phyloP scores from a whole-genome alignment of 1,140 invertebrate species.

The Sipha flava region DNA sequence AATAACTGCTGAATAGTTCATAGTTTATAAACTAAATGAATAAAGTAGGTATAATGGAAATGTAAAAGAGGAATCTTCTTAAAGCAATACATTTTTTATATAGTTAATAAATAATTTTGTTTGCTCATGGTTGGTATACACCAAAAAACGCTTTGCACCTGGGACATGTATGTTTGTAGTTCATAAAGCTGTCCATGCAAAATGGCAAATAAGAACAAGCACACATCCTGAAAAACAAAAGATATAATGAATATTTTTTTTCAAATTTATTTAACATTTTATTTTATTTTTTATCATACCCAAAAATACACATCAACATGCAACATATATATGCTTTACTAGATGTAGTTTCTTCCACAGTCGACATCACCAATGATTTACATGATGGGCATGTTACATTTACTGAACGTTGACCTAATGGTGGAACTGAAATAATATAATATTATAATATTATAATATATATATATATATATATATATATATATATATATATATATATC shows the following conservation, averaged over 20 bases:
- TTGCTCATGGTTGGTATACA: slow-evolving; percentile 47
- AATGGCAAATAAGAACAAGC: slow-evolving; percentile 57
- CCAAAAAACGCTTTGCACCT: slow-evolving; percentile 56
- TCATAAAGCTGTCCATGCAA: slow-evolving; percentile 55
- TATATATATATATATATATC: no score
- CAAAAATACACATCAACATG: slow-evolving; percentile 24
- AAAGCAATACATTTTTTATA: no score
- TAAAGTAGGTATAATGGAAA: no score
- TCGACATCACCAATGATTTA: background rate
- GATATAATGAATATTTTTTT: background rate
- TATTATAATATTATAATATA: no score
- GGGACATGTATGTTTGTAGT: slow-evolving; percentile 58
- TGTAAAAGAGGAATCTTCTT: no score
- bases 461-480: no score
- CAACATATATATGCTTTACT: slow-evolving; percentile 32
- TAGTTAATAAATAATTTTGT: no score
- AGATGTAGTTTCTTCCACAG: background rate
- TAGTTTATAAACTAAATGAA: no score
- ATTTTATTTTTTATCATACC: slow-evolving; percentile 12
- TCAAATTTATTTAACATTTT: background rate
- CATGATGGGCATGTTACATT: slow-evolving; percentile 32
- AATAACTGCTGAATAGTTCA: no score
- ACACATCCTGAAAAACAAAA: slow-evolving; percentile 39
- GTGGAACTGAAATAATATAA: slow-evolving; percentile 2
- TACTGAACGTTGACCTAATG: slow-evolving; percentile 28